Evolutionary conservation across 2,113 vertebrate genomes (phyloP).

Genomic region (Callithrix jacchus): DNA sequence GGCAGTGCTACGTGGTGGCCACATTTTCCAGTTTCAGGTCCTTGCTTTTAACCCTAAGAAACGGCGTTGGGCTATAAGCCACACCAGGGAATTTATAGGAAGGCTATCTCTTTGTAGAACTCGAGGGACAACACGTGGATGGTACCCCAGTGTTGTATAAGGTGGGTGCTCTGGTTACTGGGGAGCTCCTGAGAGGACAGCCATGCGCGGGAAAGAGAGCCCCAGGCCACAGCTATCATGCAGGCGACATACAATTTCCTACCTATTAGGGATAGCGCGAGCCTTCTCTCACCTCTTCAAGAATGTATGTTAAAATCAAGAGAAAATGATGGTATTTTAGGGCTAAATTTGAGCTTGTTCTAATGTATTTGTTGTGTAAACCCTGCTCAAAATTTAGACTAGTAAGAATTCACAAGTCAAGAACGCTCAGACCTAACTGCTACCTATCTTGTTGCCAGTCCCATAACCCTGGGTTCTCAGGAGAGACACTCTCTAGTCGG

Average conservation of each 20-base stretch:
- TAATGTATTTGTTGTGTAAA: background rate
- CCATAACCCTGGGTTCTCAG: background rate
- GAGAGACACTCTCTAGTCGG: background rate
- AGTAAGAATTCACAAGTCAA: background rate
- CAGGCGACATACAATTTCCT: background rate
- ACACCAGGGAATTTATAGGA: background rate
- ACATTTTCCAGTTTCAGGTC: no score
- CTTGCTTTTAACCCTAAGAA: background rate
- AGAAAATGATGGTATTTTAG: background rate
- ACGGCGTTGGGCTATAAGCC: background rate
- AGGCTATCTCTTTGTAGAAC: background rate
- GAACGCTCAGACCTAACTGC: background rate
- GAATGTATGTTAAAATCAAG: background rate
- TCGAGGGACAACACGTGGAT: background rate
- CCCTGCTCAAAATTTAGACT: background rate
- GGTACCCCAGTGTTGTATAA: accelerated
- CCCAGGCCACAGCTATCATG: background rate
- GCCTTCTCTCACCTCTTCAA: background rate
- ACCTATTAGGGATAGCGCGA: no score
- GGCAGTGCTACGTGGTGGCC: accelerated
- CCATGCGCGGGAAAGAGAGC: background rate
- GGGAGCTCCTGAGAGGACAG: background rate
- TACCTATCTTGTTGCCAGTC: background rate
- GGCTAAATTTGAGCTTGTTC: background rate
- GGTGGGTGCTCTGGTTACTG: background rate